Evolutionary conservation across 1,140 invertebrate genomes (phyloP), one percentile per base, ranked within the genome.

Genomic region (Triops cancriformis): DNA sequence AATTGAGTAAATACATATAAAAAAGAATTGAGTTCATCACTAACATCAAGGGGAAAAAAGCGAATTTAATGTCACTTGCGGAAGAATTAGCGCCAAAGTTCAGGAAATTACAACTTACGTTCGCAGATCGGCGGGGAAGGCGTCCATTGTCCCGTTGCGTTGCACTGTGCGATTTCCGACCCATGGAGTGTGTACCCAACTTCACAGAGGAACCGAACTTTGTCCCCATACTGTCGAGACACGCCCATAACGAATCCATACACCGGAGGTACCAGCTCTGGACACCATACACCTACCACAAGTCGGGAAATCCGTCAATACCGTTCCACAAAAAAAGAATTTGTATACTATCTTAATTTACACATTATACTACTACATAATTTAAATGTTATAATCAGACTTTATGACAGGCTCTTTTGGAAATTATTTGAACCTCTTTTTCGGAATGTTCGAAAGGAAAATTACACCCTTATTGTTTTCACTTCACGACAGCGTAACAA

Each of bases 121-220:
- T 75, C 76, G 79, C 83, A 84, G 7, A 76, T 79, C 12, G 83
- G 83, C 1, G 79, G 27, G 12, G 72, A 77, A 72, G 72, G 72
- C 9, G 75, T 81, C 83, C 82, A 83, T 18, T 26, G 73, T n/a
- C 81, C 82, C 73, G 78, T 77, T 72, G 79, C 80, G 31, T 79
- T 77, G 72, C 80, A 83, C n/a, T 23, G 72, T n/a, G 43, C 74
- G 51, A 37, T 41, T 12, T 78, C 51, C 1, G 42, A 64, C 5
- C 83, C 83, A 45, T 79, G 77, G 10, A 83, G 64, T 23, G 76
- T 45, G 78, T 81, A 83, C 11, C 82, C 82, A 41, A 76, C 31
- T 75, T 82, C 75, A 77, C 85, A 85, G 0, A 64, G 72, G 18
- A 83, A 80, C 26, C 76, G 72, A n/a, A 81, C 76, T 27, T 72